Evolutionary conservation across 2,888 invertebrate species (phyloP).

Genomic region (Agapostemon virescens): DNA sequence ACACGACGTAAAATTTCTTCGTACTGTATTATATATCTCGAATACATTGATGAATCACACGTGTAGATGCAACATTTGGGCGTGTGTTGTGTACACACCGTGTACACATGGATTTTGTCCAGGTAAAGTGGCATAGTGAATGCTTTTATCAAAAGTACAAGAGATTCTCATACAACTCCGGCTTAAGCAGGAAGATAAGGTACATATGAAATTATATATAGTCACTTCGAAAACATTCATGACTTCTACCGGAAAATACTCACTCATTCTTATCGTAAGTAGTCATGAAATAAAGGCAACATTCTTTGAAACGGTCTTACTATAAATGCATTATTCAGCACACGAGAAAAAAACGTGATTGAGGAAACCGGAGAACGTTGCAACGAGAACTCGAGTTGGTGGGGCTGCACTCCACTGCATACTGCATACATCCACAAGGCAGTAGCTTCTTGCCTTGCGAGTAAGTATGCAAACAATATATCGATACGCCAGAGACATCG

Average conservation of each 20-base stretch:
- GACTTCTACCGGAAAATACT: conserved; percentile 31
- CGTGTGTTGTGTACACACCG: conserved; percentile 22
- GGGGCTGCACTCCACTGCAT: conserved; percentile 56
- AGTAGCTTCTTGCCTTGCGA: conserved; percentile 50
- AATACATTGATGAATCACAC: conserved; percentile 39
- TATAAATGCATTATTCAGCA: conserved; percentile 53
- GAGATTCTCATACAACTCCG: conserved; percentile 34
- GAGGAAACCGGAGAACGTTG: conserved; percentile 63
- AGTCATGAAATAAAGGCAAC: conserved; percentile 49
- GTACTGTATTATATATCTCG: conserved; percentile 34
- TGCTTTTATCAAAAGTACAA: conserved; percentile 45
- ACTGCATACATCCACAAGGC: conserved; percentile 48
- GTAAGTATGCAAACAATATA: conserved; percentile 57
- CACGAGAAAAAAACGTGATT: conserved; percentile 50
- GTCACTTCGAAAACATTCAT: conserved; percentile 19
- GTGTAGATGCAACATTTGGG: conserved; percentile 36
- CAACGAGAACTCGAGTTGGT: conserved; percentile 54
- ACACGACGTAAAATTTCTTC: conserved; percentile 31
- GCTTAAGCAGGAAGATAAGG: conserved; percentile 52
- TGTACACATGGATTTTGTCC: conserved; percentile 30
- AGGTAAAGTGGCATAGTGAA: conserved; percentile 33
- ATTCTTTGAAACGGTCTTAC: conserved; percentile 43
- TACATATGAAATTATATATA: conserved; percentile 22
- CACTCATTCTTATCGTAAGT: conserved; percentile 49
- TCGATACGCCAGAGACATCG: conserved; percentile 39